Conservation (phyloP, 1,140 invertebrate genomes). For the Stenopsyche tienmushanensis region DNA sequence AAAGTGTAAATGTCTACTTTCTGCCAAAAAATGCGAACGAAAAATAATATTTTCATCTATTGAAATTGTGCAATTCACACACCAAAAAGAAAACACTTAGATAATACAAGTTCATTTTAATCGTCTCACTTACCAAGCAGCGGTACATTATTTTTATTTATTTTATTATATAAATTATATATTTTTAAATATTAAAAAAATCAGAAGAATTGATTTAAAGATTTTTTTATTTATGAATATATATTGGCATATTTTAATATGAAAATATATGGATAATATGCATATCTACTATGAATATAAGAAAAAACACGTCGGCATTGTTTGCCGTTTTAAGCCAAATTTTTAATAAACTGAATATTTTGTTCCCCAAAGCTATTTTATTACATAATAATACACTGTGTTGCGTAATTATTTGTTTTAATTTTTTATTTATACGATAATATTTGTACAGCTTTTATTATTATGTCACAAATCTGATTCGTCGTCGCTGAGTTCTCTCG, state of each 20-base stretch:
- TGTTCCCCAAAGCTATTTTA: slow-evolving; percentile 26
- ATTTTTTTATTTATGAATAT: slow-evolving; percentile 27
- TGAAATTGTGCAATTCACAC: slow-evolving; percentile 39
- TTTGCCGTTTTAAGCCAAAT: slow-evolving; percentile 2
- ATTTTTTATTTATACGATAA: slow-evolving; percentile 28
- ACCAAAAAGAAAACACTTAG: slow-evolving; percentile 37
- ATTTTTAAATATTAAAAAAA: slow-evolving; percentile 26
- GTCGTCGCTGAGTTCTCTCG: no score
- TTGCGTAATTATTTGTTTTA: slow-evolving; percentile 19
- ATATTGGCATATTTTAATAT: slow-evolving; percentile 13
- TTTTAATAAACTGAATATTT: background rate
- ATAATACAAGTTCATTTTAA: slow-evolving; percentile 21
- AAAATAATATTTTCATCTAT: no score
- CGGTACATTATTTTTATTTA: slow-evolving; percentile 40
- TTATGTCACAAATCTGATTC: slow-evolving; percentile 39
- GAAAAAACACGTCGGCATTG: slow-evolving; percentile 30
- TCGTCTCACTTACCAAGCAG: slow-evolving; percentile 24
- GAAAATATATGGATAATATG: background rate
- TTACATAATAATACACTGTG: background rate
- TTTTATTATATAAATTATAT: slow-evolving; percentile 41
- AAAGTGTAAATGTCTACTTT: slow-evolving; percentile 16
- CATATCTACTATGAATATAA: slow-evolving; percentile 1
- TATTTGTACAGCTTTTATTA: slow-evolving; percentile 40
- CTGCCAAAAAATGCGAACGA: background rate
- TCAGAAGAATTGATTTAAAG: slow-evolving; percentile 25